Evolutionary conservation across 2,113 vertebrate genomes (phyloP).

Genomic region (Microcebus lehilahytsara): DNA sequence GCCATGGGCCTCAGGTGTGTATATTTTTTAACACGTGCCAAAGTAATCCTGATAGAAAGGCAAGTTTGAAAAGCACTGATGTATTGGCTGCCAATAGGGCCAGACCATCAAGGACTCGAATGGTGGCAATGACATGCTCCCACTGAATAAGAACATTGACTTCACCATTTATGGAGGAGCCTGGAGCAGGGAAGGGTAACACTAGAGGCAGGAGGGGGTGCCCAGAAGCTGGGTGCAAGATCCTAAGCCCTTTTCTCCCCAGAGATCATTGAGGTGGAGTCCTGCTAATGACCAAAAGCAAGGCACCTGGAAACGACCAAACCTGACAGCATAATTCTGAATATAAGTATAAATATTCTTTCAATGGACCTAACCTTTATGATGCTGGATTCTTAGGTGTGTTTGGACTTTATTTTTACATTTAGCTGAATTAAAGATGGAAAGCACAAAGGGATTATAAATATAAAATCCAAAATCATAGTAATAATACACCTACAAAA

Average conservation of each 20-base stretch:
- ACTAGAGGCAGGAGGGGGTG: accelerated
- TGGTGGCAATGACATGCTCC: not conserved
- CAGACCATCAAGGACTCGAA: not conserved
- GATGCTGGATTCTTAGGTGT: not conserved
- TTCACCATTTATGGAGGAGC: not conserved
- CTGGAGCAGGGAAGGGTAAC: not conserved
- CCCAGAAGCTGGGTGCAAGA: not conserved
- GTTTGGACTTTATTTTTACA: not conserved
- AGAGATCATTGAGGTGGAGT: not conserved
- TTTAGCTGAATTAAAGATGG: not conserved
- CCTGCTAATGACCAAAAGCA: not conserved
- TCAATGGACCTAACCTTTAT: not conserved
- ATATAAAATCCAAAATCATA: not conserved
- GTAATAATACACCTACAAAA: not conserved
- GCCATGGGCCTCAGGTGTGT: not conserved
- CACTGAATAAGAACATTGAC: not conserved
- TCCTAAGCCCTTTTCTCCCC: not conserved
- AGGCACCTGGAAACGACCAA: not conserved
- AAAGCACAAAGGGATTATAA: not conserved
- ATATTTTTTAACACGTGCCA: not conserved
- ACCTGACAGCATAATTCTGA: not conserved
- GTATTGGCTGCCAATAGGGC: not conserved
- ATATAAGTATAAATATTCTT: not conserved
- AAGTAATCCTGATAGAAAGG: not conserved
- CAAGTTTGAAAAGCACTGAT: not conserved